Evolutionary conservation across 2,888 invertebrate species (phyloP).

Genomic region (Pseudolycoriella hygida): DNA sequence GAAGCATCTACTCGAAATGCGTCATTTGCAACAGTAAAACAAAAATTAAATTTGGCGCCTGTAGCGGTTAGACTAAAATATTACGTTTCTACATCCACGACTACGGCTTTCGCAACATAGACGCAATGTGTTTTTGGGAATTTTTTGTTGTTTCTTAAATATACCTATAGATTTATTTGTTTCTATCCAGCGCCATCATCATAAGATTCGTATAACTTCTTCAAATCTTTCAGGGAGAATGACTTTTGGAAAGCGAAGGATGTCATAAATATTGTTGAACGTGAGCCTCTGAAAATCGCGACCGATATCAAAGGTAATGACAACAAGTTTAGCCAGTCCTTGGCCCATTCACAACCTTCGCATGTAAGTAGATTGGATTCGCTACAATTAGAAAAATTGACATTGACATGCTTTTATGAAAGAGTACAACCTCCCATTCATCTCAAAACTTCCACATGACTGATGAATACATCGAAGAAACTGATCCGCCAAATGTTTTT

Average conservation of each 20-base stretch:
- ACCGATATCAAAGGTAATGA: background rate
- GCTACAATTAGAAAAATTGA: no score
- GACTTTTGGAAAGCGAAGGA: constrained; percentile 25
- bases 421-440: background rate
- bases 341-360: background rate
- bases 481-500: constrained; percentile 1
- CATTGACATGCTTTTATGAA: no score
- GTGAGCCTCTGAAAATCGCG: background rate
- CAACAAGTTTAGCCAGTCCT: background rate
- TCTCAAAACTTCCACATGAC: constrained; percentile 1
- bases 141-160: no score
- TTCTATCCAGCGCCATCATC: no score
- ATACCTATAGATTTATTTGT: no score
- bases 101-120: no score
- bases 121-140: no score
- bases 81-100: no score
- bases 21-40: no score
- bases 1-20: no score
- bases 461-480: constrained; percentile 7
- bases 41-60: no score
- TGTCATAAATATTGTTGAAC: constrained; percentile 6
- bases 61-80: no score
- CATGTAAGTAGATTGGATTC: background rate
- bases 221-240: constrained; percentile 17
- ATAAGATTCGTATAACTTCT: background rate